Evolutionary conservation across 2,797 vertebrate genomes (phyloP).

Genomic region (Sciurus carolinensis): DNA sequence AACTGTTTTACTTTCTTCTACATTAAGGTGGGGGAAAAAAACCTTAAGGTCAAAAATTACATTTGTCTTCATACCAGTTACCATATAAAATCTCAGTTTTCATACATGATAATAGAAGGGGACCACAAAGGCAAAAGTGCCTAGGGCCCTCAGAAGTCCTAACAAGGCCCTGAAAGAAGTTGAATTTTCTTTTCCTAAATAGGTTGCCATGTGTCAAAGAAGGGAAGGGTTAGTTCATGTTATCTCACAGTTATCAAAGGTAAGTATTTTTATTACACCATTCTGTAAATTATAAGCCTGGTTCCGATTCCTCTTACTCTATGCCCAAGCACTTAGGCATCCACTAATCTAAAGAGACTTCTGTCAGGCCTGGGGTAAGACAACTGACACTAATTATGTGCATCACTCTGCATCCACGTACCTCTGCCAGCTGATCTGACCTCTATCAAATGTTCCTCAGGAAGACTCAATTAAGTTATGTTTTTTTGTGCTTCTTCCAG

Average conservation of each 20-base stretch:
- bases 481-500: neutral
- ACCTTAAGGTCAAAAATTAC: neutral
- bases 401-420: neutral
- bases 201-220: neutral
- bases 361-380: neutral
- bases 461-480: neutral
- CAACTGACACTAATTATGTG: neutral
- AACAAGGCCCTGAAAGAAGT: neutral
- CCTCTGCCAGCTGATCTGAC: neutral
- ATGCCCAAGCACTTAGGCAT: neutral
- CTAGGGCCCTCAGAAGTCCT: neutral
- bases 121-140: neutral
- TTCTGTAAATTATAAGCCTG: neutral
- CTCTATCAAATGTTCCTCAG: neutral
- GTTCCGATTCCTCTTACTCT: neutral
- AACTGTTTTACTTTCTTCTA: conserved; percentile 22
- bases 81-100: neutral
- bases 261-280: neutral
- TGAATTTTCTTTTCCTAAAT: neutral
- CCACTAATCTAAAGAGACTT: neutral
- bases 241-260: neutral
- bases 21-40: neutral
- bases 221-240: rapidly evolving
- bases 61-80: neutral
- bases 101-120: neutral